Evolutionary conservation across 1,140 invertebrate species (phyloP).

Genomic region (Drosophila nigromelanica): DNA sequence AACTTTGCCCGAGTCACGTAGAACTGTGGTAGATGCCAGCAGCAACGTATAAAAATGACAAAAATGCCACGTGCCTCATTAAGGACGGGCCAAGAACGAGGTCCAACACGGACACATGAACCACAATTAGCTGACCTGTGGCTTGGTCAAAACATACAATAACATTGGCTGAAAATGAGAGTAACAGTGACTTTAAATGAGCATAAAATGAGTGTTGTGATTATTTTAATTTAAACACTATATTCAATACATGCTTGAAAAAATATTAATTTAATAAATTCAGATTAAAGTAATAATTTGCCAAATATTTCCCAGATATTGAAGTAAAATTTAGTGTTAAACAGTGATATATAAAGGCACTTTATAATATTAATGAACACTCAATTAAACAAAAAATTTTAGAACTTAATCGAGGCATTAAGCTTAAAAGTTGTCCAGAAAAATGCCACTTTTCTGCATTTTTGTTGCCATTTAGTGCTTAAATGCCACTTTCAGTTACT

Average conservation of each 20-base stretch:
- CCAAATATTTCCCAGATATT: no score
- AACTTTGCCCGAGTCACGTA: slow-evolving; percentile 62
- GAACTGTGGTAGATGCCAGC: slow-evolving; percentile 41
- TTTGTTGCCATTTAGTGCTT: no score
- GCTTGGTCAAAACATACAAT: neutral
- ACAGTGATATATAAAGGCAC: no score
- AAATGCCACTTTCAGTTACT: slow-evolving; percentile 1
- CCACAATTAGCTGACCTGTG: slow-evolving; percentile 34
- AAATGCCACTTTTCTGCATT: no score
- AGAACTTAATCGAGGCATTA: no score
- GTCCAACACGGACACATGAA: slow-evolving; percentile 19
- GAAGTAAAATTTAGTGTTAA: neutral
- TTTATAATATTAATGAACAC: neutral
- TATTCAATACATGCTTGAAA: no score
- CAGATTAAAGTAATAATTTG: no score
- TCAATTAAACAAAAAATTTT: neutral
- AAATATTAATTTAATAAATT: neutral
- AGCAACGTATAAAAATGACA: slow-evolving; percentile 73
- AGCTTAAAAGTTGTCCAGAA: no score
- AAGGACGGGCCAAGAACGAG: slow-evolving; percentile 21
- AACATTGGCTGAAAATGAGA: neutral
- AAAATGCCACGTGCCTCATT: slow-evolving; percentile 76
- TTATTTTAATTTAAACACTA: no score
- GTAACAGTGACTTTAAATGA: neutral
- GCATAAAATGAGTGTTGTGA: neutral